phyloP scores from a whole-genome alignment of 2,113 vertebrate species.

The Sinocyclocheilus anophthalmus region DNA sequence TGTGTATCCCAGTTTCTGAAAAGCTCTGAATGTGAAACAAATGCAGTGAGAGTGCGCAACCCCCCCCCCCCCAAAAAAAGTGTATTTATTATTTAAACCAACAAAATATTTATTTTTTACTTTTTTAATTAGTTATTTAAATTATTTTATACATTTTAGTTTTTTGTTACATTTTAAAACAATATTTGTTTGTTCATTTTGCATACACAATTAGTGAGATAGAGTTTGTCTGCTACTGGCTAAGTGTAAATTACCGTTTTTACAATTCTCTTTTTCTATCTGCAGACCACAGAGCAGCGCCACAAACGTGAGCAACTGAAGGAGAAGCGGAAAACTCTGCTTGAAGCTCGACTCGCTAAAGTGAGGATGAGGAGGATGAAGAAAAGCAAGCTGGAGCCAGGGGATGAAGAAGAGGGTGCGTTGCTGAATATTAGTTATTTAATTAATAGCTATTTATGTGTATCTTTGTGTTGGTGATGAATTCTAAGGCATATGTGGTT shows the following conservation, averaged over 20 bases:
- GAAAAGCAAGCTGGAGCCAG: conserved; percentile 76
- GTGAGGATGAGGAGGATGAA: conserved; percentile 89
- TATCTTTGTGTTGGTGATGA: background rate
- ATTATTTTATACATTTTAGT: too few relatives aligned
- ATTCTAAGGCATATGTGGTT: background rate
- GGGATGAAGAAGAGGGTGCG: conserved; percentile 63
- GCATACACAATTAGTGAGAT: background rate
- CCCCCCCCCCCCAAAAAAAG: too few relatives aligned
- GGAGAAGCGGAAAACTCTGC: conserved; percentile 84
- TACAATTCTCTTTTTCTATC: background rate
- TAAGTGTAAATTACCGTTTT: background rate
- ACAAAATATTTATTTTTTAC: too few relatives aligned
- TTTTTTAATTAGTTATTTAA: too few relatives aligned
- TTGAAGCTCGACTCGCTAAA: conserved; percentile 87
- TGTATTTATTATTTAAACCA: too few relatives aligned
- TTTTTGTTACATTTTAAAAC: too few relatives aligned
- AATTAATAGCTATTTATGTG: background rate
- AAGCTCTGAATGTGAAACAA: too few relatives aligned
- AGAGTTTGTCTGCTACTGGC: background rate
- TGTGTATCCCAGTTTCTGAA: too few relatives aligned
- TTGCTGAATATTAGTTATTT: conserved; percentile 30
- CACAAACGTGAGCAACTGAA: conserved; percentile 90
- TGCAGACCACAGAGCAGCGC: conserved; percentile 93
- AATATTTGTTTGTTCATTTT: too few relatives aligned
- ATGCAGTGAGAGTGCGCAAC: too few relatives aligned